Evolutionary conservation across 2,888 invertebrate species (phyloP).

Genomic region (Ptycholaimellus sp.): DNA sequence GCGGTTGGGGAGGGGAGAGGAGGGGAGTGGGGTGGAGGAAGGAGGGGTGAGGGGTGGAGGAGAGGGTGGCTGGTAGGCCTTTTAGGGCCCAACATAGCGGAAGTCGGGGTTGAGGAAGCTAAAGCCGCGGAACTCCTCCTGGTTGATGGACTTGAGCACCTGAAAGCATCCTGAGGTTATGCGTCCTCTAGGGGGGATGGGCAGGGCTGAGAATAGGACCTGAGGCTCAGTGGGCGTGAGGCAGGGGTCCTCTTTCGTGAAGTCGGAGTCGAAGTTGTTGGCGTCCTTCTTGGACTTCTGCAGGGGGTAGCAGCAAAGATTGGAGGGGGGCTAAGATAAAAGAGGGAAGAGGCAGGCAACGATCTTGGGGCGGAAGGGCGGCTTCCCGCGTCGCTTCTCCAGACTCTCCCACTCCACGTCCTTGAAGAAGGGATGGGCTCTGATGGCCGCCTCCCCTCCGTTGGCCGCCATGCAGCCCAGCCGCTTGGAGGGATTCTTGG

Average conservation of each 20-base stretch:
- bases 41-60: too few relatives aligned
- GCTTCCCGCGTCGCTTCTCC: constrained; percentile 63
- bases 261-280: constrained; percentile 93
- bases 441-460: constrained; percentile 57
- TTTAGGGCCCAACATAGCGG: too few relatives aligned
- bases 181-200: too few relatives aligned
- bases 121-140: constrained; percentile 93
- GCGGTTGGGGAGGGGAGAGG: too few relatives aligned
- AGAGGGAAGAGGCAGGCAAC: too few relatives aligned
- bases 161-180: constrained; percentile 31
- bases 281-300: constrained; percentile 88
- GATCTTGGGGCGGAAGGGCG: constrained; percentile 93
- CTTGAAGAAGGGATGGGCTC: constrained; percentile 47
- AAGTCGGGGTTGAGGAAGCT: constrained; percentile 82
- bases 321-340: not conserved
- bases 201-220: too few relatives aligned
- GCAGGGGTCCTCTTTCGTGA: constrained; percentile 90
- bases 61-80: too few relatives aligned
- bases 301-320: constrained; percentile 16
- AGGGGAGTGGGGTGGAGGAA: too few relatives aligned
- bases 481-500: constrained; percentile 74
- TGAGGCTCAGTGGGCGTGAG: constrained; percentile 75
- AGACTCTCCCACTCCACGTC: constrained; percentile 90
- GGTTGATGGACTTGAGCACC: constrained; percentile 72
- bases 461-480: constrained; percentile 68